phyloP scores from a whole-genome alignment of 2,888 invertebrate genomes.

The Drosophila pegasa region DNA sequence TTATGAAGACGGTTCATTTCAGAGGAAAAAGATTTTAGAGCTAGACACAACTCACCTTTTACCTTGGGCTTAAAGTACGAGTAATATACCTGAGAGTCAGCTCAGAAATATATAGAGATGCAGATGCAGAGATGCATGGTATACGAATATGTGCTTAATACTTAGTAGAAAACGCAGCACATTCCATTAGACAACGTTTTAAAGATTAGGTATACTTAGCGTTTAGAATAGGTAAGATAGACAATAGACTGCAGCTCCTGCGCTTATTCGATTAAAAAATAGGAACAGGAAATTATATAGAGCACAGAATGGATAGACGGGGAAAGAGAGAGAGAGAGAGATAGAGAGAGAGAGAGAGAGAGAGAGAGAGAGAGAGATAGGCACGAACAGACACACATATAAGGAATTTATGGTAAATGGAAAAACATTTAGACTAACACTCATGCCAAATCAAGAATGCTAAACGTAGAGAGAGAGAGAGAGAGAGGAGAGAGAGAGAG shows the following conservation, averaged over 20 bases:
- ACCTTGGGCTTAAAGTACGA: background rate
- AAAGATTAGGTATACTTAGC: constrained; percentile 36
- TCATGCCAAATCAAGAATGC: constrained; percentile 73
- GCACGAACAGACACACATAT: constrained; percentile 54
- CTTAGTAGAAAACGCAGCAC: constrained; percentile 64
- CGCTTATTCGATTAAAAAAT: constrained; percentile 34
- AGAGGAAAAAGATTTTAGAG: background rate
- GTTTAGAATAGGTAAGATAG: constrained; percentile 41
- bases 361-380: constrained; percentile 33
- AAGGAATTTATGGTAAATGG: constrained; percentile 43
- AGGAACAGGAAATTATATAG: constrained; percentile 17
- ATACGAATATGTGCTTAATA: constrained; percentile 54
- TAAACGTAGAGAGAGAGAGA: constrained; percentile 43
- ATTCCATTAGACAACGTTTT: constrained; percentile 61
- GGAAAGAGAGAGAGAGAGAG: constrained; percentile 16
- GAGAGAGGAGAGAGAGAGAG: constrained; percentile 2
- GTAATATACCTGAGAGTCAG: constrained; percentile 10
- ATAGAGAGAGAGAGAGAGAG: constrained; percentile 30
- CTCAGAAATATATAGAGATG: constrained; percentile 10
- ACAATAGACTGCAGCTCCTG: constrained; percentile 49
- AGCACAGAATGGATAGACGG: constrained; percentile 1
- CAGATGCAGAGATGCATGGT: constrained; percentile 37
- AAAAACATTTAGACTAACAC: constrained; percentile 74
- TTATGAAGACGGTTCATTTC: background rate
- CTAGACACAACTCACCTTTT: constrained; percentile 46